phyloP scores from a whole-genome alignment of 2,888 invertebrate species.

The Scaptodrosophila latifasciaeformis region DNA sequence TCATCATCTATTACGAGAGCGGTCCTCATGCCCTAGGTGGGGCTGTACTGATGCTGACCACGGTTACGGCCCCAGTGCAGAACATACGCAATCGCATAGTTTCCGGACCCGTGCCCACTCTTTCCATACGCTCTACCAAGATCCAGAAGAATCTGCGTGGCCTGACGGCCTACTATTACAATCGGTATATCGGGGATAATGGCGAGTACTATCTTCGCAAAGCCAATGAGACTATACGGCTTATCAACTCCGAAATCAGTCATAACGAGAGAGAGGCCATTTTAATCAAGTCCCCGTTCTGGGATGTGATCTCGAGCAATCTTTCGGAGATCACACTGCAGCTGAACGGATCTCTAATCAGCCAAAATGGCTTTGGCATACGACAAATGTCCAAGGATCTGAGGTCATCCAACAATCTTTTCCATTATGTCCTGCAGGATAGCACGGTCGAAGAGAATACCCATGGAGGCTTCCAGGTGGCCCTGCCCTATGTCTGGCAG shows the following conservation, averaged over 20 bases:
- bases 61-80: slow-evolving; percentile 84
- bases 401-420: slow-evolving; percentile 96
- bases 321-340: slow-evolving; percentile 93
- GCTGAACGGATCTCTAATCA: slow-evolving; percentile 89
- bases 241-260: slow-evolving; percentile 87
- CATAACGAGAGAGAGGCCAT: slow-evolving; percentile 88
- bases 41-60: slow-evolving; percentile 85
- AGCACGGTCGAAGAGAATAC: slow-evolving; percentile 90
- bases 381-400: slow-evolving; percentile 94
- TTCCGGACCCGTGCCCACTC: slow-evolving; percentile 86
- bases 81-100: slow-evolving; percentile 84
- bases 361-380: slow-evolving; percentile 91
- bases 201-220: slow-evolving; percentile 91
- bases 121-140: slow-evolving; percentile 82
- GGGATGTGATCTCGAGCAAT: slow-evolving; percentile 90
- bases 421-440: slow-evolving; percentile 93
- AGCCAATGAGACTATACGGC: slow-evolving; percentile 89
- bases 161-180: slow-evolving; percentile 89
- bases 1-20: slow-evolving; percentile 87
- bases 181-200: slow-evolving; percentile 88
- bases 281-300: slow-evolving; percentile 87
- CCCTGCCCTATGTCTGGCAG: slow-evolving; percentile 95
- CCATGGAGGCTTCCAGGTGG: slow-evolving; percentile 89
- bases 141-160: slow-evolving; percentile 89
- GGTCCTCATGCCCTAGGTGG: slow-evolving; percentile 87